These are phyloP conservation scores for Syngnathus rostellatus DNA, from an alignment of 2,797 vertebrate genomes.

Conservation along the genomic window DNA sequence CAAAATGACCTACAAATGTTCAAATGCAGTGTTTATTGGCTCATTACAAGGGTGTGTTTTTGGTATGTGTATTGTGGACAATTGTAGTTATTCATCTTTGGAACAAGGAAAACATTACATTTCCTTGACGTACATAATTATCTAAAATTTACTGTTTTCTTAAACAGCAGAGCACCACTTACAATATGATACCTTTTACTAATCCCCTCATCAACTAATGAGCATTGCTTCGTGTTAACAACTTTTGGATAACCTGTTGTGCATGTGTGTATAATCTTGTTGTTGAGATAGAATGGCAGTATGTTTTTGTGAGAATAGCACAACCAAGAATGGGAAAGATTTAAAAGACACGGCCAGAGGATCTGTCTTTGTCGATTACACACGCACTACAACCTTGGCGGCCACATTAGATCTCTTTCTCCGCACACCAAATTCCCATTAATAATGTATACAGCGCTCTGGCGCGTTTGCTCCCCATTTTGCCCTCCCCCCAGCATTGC, in stretches of 20 bases:
- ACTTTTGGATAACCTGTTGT: slow-evolving; percentile 26
- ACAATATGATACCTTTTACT: neutral
- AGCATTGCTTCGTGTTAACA: slow-evolving; percentile 7
- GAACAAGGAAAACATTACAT: neutral
- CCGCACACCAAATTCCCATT: slow-evolving; percentile 63
- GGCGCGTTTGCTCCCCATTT: slow-evolving; percentile 47
- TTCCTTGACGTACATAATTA: neutral
- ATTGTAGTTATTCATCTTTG: neutral
- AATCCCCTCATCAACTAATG: slow-evolving; percentile 20
- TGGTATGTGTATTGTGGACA: neutral
- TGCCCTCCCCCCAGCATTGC: slow-evolving; percentile 40
- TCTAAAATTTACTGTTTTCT: neutral
- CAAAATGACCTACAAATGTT: slow-evolving; percentile 5
- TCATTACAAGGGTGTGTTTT: neutral
- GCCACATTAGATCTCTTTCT: slow-evolving; percentile 73
- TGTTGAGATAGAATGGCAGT: slow-evolving; percentile 12
- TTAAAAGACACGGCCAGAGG: slow-evolving; percentile 43
- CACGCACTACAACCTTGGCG: slow-evolving; percentile 55
- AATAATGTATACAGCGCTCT: slow-evolving; percentile 70
- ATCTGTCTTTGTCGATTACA: slow-evolving; percentile 55
- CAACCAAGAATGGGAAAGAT: slow-evolving; percentile 10
- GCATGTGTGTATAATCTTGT: slow-evolving; percentile 18
- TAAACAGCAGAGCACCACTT: neutral
- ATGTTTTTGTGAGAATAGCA: neutral
- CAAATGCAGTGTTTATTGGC: slow-evolving; percentile 11